Percentiles rank a stretch among this genome's conserved stretches.
Evolutionary conservation across 2,888 invertebrate species (phyloP).

Genomic region (Parnassius apollo): DNA sequence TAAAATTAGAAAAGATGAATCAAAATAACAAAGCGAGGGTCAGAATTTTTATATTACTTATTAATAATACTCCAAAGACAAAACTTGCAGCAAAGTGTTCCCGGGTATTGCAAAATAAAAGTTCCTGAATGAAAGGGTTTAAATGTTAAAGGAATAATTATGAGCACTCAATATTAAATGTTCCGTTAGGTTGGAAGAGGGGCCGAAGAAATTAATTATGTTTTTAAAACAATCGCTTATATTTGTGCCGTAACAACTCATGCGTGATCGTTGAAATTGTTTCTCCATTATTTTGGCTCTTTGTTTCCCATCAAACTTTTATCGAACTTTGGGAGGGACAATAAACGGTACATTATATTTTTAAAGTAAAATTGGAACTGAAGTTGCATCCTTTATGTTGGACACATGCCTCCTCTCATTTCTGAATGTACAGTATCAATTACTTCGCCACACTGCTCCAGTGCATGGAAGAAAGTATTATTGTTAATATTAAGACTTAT

Average conservation of each 20-base stretch:
- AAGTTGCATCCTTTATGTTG: no score
- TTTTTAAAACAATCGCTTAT: conserved; percentile 79
- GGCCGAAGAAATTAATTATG: conserved; percentile 78
- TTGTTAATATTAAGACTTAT: no score
- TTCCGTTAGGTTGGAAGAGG: conserved; percentile 72
- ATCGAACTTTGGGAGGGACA: conserved; percentile 33
- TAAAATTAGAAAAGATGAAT: conserved; percentile 40
- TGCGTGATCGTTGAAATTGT: conserved; percentile 78
- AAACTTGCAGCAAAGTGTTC: conserved; percentile 54
- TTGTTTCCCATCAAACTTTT: conserved; percentile 76
- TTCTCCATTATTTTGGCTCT: conserved; percentile 76
- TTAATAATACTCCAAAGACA: conserved; percentile 43
- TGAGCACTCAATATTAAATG: conserved; percentile 81
- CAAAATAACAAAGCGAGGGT: conserved; percentile 32
- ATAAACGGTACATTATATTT: conserved; percentile 14
- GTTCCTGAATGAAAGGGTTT: conserved; percentile 68
- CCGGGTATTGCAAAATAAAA: conserved; percentile 60
- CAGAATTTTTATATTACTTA: conserved; percentile 35
- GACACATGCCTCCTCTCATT: no score
- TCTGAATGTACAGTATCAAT: no score
- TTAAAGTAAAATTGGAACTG: background rate
- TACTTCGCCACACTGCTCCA: no score
- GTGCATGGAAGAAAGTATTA: no score
- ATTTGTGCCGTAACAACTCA: conserved; percentile 74
- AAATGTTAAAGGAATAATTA: conserved; percentile 76